These are phyloP conservation scores for Apamea crenata DNA, from an alignment of 2,888 invertebrate genomes.

Conservation along the genomic window DNA sequence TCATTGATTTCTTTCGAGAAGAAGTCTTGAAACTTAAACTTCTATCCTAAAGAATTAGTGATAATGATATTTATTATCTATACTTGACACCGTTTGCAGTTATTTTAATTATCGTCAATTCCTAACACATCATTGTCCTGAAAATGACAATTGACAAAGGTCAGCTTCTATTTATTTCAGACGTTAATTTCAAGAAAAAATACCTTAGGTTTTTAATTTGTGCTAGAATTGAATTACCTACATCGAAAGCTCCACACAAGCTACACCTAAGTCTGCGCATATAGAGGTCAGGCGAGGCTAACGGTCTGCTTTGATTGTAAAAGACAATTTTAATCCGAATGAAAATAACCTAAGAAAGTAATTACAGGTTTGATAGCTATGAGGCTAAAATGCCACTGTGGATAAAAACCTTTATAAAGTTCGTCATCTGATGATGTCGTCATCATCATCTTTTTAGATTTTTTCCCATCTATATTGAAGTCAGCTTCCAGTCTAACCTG, in stretches of 20 bases:
- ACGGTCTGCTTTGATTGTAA: constrained; percentile 19
- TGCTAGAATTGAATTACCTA: constrained; percentile 23
- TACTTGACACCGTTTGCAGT: neutral
- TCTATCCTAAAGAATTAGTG: no score
- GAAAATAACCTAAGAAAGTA: neutral
- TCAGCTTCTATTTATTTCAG: neutral
- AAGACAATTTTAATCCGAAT: constrained; percentile 28
- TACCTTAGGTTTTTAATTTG: neutral
- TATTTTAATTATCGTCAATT: neutral
- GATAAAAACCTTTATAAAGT: no score
- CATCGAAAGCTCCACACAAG: constrained; percentile 16
- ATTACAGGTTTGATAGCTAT: neutral
- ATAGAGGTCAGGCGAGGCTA: constrained; percentile 38
- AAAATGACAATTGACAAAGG: neutral
- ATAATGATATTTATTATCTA: no score
- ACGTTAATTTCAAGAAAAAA: neutral
- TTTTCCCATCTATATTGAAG: no score
- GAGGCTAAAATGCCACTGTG: no score
- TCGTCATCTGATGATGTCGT: no score
- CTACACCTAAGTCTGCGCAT: neutral
- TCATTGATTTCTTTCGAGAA: no score
- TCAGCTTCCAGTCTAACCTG: no score
- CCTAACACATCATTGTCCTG: neutral
- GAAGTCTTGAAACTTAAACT: no score
- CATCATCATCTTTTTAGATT: no score